phyloP scores from a whole-genome alignment of 2,797 vertebrate genomes.

The Periparus ater region DNA sequence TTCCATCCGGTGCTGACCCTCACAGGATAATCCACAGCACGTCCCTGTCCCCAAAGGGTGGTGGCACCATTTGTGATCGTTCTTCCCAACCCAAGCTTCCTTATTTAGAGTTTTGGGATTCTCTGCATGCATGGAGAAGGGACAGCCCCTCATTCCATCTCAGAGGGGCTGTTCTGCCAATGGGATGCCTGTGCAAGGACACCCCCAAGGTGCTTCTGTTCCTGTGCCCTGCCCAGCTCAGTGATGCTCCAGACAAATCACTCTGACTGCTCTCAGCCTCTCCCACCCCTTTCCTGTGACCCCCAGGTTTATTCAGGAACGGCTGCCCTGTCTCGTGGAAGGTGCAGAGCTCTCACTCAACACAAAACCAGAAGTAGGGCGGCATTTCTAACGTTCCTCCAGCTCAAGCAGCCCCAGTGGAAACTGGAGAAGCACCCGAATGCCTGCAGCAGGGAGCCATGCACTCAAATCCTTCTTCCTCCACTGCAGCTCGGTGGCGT shows the following conservation, averaged over 20 bases:
- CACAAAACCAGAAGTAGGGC: neutral
- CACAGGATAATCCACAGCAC: accelerated
- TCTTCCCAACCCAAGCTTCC: neutral
- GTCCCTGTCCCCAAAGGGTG: neutral
- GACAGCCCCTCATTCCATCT: neutral
- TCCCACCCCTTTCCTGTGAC: accelerated
- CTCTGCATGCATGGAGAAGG: neutral
- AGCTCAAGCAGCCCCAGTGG: neutral
- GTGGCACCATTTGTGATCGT: neutral
- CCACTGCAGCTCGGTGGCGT: slow-evolving; percentile 12
- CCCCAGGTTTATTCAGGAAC: accelerated
- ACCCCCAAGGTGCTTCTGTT: neutral
- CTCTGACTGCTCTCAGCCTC: neutral
- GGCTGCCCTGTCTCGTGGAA: neutral
- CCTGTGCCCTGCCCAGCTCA: neutral
- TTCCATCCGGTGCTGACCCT: neutral
- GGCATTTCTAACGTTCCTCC: neutral
- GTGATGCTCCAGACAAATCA: neutral
- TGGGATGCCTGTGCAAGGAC: neutral
- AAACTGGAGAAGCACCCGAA: neutral
- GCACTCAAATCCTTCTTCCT: slow-evolving; percentile 42
- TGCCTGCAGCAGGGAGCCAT: neutral
- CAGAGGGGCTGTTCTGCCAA: neutral
- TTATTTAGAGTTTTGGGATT: neutral
- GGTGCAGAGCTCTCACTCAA: neutral